Percentiles rank a stretch among this genome's conserved stretches.
These are phyloP conservation scores for Chelon labrosus DNA, from an alignment of 2,797 vertebrate species.

Conservation along the genomic window DNA sequence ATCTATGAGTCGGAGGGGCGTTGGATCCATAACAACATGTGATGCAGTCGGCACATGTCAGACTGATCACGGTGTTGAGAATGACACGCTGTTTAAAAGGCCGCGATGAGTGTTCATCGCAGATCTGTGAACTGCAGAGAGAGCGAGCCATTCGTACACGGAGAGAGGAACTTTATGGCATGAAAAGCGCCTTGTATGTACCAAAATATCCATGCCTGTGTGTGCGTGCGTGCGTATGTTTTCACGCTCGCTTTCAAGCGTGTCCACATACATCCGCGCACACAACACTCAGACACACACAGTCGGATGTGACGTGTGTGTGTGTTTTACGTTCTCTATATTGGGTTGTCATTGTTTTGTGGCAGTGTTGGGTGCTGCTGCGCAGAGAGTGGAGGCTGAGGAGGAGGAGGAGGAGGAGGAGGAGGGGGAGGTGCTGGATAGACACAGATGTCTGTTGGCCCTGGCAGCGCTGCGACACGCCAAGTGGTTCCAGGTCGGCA, in stretches of 20 bases:
- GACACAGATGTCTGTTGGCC: constrained; percentile 99
- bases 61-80: constrained; percentile 54
- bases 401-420: constrained; percentile 91
- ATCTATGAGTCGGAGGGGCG: neutral
- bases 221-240: constrained; percentile 73
- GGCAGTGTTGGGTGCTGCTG: constrained; percentile 97
- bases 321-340: constrained; percentile 88
- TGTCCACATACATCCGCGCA: constrained; percentile 62
- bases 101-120: constrained; percentile 37
- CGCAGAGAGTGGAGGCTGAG: constrained; percentile 93
- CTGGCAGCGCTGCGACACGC: constrained; percentile 99
- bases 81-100: constrained; percentile 32
- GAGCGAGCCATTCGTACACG: constrained; percentile 51
- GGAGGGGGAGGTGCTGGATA: constrained; percentile 97
- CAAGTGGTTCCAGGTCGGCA: constrained; percentile 99
- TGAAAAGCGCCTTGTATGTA: constrained; percentile 78
- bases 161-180: constrained; percentile 72
- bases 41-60: constrained; percentile 35
- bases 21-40: constrained; percentile 36
- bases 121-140: constrained; percentile 45
- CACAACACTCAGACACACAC: constrained; percentile 75
- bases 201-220: constrained; percentile 69
- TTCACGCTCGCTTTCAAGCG: constrained; percentile 44
- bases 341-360: constrained; percentile 90
- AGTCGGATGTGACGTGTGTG: constrained; percentile 81